Conservation (phyloP, 1,140 invertebrate genomes). For the Acyrthosiphon pisum region DNA sequence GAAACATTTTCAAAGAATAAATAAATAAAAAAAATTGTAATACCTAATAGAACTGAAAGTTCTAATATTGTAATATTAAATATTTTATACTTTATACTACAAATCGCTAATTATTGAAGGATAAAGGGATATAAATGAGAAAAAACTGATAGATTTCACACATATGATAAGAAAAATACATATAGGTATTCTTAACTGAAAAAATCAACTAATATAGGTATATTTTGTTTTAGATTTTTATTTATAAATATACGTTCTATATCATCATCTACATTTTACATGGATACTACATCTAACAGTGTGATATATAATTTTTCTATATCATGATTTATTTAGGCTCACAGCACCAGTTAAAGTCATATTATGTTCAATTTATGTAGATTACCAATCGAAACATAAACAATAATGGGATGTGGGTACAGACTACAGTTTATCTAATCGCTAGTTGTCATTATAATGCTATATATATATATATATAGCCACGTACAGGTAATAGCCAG, state of each 20-base stretch:
- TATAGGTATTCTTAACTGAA: neutral
- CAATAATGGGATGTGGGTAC: neutral
- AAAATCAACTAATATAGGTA: neutral
- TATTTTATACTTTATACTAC: no score
- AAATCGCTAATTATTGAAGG: neutral
- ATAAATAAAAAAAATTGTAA: no score
- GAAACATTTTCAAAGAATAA: no score
- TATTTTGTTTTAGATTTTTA: neutral
- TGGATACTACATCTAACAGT: neutral
- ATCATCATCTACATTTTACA: neutral
- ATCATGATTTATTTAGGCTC: neutral
- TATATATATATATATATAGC: no score
- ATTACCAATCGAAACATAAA: neutral
- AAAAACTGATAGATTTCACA: neutral
- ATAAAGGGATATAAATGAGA: neutral
- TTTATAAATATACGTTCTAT: neutral
- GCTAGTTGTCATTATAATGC: neutral
- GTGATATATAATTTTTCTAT: neutral
- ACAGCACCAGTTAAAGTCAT: neutral
- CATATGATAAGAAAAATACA: neutral
- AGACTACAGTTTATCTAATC: conserved; percentile 11
- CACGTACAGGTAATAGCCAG: neutral
- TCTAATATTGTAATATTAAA: no score
- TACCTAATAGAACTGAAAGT: neutral
- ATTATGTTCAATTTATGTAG: neutral